Evolutionary conservation across 2,113 vertebrate genomes (phyloP).

Genomic region (Sitta europaea): DNA sequence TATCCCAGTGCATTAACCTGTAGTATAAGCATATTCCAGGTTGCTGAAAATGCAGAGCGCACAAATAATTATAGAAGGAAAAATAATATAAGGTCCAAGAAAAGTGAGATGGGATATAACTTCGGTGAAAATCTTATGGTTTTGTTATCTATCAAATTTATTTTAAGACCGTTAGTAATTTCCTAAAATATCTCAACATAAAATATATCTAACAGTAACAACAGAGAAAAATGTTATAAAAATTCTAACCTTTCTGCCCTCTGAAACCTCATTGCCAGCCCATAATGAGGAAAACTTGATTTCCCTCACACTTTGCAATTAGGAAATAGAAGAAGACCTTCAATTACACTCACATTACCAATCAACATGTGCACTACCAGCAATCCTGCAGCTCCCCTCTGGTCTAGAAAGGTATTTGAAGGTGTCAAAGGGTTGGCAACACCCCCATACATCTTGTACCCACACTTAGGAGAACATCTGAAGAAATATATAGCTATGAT

Average conservation of each 20-base stretch:
- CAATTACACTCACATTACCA: not conserved
- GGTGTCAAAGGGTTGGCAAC: not conserved
- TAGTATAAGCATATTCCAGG: not conserved
- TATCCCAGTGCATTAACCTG: not conserved
- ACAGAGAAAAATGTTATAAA: not conserved
- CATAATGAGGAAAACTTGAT: not conserved
- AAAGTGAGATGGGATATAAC: not conserved
- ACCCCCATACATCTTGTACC: not conserved
- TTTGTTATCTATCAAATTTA: not conserved
- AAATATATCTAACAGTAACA: not conserved
- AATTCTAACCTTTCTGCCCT: not conserved
- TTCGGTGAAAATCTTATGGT: not conserved
- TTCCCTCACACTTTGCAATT: not conserved
- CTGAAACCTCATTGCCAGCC: not conserved
- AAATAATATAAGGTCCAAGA: not conserved
- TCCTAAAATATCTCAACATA: not conserved
- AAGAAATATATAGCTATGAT: not conserved
- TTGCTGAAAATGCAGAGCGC: not conserved
- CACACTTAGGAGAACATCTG: not conserved
- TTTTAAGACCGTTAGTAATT: not conserved
- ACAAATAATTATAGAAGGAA: not conserved
- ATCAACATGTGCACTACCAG: not conserved
- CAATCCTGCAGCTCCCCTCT: not conserved
- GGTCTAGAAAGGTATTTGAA: not conserved
- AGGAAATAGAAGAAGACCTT: not conserved